phyloP scores from a whole-genome alignment of 2,888 invertebrate genomes.

The Erpobdella octoculata region DNA sequence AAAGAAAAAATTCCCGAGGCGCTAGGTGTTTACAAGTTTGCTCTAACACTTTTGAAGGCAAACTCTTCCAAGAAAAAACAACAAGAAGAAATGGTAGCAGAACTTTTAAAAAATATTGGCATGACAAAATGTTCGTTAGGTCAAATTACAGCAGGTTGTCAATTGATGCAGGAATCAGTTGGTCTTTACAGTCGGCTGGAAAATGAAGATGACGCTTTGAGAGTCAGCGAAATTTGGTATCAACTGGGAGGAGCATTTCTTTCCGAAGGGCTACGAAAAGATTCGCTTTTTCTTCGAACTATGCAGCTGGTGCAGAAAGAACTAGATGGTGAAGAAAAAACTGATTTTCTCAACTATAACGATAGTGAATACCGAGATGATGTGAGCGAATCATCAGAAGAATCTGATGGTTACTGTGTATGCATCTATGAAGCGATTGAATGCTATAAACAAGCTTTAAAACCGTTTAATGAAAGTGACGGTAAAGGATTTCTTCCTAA shows the following conservation, averaged over 20 bases:
- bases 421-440: constrained; percentile 45
- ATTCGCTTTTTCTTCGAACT: constrained; percentile 44
- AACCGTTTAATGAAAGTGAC: constrained; percentile 41
- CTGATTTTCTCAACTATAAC: constrained; percentile 13
- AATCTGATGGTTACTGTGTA: constrained; percentile 29
- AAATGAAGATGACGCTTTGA: constrained; percentile 10
- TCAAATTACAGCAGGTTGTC: constrained; percentile 44
- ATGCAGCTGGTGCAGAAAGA: constrained; percentile 40
- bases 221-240: constrained; percentile 44
- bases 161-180: constrained; percentile 45
- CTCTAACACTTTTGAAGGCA: constrained; percentile 33
- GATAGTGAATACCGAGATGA: constrained; percentile 18
- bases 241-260: constrained; percentile 49
- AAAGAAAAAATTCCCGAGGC: constrained; percentile 26
- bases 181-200: constrained; percentile 32
- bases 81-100: constrained; percentile 36
- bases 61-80: constrained; percentile 10
- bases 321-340: constrained; percentile 35
- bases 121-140: constrained; percentile 45
- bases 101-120: constrained; percentile 45
- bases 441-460: constrained; percentile 46
- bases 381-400: constrained; percentile 6
- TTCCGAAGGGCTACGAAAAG: constrained; percentile 43
- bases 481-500: constrained; percentile 37
- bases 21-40: constrained; percentile 35